phyloP scores from a whole-genome alignment of 2,797 vertebrate species.

The Enteromius fasciolatus region DNA sequence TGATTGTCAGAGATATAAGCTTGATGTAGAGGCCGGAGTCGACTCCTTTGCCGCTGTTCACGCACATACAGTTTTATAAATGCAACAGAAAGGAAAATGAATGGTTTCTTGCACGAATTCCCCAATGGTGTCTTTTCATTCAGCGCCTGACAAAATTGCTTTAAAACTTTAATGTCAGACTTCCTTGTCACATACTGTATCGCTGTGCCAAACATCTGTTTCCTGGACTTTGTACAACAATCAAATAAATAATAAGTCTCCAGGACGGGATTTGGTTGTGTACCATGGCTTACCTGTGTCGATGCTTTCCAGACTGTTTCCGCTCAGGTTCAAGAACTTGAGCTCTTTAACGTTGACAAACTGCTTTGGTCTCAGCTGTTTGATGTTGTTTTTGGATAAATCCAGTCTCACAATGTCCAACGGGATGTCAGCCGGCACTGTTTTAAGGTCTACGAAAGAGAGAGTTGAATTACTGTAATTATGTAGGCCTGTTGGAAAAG shows the following conservation, averaged over 20 bases:
- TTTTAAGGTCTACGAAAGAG: conserved; percentile 82
- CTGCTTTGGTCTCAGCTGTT: conserved; percentile 85
- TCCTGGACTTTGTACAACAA: not conserved
- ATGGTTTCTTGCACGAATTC: not conserved
- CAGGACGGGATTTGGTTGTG: not conserved
- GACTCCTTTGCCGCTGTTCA: not conserved
- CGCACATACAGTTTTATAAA: not conserved
- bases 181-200: not conserved
- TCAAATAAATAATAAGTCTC: not conserved
- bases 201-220: not conserved
- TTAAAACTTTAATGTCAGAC: not conserved
- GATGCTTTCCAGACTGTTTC: conserved; percentile 86
- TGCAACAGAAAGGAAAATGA: not conserved
- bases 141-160: not conserved
- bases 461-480: conserved; percentile 17
- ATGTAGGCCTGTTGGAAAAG: conserved; percentile 11
- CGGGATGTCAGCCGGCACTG: conserved; percentile 87
- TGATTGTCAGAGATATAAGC: not conserved
- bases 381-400: conserved; percentile 90
- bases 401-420: conserved; percentile 91
- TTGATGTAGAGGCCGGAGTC: not conserved
- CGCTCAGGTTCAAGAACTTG: conserved; percentile 91
- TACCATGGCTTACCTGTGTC: conserved; percentile 83
- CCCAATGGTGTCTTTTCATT: not conserved
- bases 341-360: conserved; percentile 90